Conservation (phyloP, 2,888 invertebrate species). For the Hedya salicella region DNA sequence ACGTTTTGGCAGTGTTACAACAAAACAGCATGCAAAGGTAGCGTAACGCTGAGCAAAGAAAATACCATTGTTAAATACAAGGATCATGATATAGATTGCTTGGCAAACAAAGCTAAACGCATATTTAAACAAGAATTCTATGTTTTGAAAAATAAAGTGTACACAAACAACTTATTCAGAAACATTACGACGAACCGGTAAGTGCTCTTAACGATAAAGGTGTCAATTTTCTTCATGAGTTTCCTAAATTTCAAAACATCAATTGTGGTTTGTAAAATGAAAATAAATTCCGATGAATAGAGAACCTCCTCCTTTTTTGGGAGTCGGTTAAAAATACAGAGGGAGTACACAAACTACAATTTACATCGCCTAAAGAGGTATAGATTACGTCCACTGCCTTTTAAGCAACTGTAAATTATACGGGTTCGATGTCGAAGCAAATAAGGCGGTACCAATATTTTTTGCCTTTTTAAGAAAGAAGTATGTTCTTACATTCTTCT, state of each 20-base stretch:
- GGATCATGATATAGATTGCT: conserved; percentile 18
- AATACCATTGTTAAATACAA: conserved; percentile 16
- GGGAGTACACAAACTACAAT: conserved; percentile 11
- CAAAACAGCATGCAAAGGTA: conserved; percentile 10
- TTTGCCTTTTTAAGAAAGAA: conserved; percentile 5
- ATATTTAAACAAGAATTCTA: conserved; percentile 8
- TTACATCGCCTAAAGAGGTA: conserved; percentile 22
- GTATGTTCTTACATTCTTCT: too few species aligned
- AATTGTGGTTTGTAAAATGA: conserved; percentile 9
- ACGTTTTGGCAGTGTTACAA: conserved; percentile 8
- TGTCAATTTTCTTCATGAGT: conserved; percentile 10
- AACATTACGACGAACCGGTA: conserved; percentile 20
- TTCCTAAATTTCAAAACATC: conserved; percentile 14
- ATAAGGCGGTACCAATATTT: conserved; percentile 11
- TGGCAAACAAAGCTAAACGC: conserved; percentile 18
- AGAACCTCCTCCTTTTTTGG: too few species aligned
- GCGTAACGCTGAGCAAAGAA: conserved; percentile 10
- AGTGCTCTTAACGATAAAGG: conserved; percentile 14
- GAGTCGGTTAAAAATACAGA: conserved; percentile 10
- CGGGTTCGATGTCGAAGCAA: conserved; percentile 9
- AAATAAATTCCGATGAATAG: too few species aligned
- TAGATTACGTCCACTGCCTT: conserved; percentile 9
- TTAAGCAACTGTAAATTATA: conserved; percentile 2
- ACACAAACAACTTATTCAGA: conserved; percentile 19
- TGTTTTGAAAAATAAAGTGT: conserved; percentile 15